phyloP scores from a whole-genome alignment of 2,113 vertebrate species.

The Oryzias javanicus region DNA sequence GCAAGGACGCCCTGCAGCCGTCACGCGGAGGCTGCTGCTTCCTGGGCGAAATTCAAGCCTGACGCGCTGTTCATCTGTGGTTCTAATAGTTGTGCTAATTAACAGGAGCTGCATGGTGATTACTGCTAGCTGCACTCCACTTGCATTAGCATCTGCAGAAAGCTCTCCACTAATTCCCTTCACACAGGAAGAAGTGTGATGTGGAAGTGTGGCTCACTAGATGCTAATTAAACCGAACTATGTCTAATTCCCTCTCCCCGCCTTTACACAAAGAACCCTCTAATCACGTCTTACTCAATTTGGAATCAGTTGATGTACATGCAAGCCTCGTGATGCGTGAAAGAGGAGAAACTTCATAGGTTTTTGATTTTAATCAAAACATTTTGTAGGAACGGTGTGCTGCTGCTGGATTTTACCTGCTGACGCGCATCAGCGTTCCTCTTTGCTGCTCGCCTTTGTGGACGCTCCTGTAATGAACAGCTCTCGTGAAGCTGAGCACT shows the following conservation, averaged over 20 bases:
- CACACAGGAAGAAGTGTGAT: constrained; percentile 50
- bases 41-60: constrained; percentile 21
- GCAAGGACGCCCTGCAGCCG: constrained; percentile 17
- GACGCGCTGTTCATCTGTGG: constrained; percentile 9
- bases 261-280: constrained; percentile 35
- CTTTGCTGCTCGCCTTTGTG: constrained; percentile 2
- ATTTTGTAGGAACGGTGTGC: background rate
- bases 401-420: constrained; percentile 17
- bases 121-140: constrained; percentile 46
- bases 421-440: constrained; percentile 12
- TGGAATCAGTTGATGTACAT: constrained; percentile 46
- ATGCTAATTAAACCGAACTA: constrained; percentile 64
- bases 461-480: constrained; percentile 28
- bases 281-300: constrained; percentile 62
- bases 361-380: background rate
- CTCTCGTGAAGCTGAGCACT: constrained; percentile 10
- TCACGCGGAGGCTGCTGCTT: background rate
- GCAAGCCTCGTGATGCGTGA: constrained; percentile 47
- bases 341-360: constrained; percentile 25
- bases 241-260: constrained; percentile 33
- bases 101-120: constrained; percentile 33
- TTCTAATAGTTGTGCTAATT: constrained; percentile 55
- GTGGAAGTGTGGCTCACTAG: constrained; percentile 53
- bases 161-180: constrained; percentile 55
- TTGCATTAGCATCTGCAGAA: constrained; percentile 55